Evolutionary conservation across 2,797 vertebrate genomes (phyloP).

Genomic region (Meda fulgida): DNA sequence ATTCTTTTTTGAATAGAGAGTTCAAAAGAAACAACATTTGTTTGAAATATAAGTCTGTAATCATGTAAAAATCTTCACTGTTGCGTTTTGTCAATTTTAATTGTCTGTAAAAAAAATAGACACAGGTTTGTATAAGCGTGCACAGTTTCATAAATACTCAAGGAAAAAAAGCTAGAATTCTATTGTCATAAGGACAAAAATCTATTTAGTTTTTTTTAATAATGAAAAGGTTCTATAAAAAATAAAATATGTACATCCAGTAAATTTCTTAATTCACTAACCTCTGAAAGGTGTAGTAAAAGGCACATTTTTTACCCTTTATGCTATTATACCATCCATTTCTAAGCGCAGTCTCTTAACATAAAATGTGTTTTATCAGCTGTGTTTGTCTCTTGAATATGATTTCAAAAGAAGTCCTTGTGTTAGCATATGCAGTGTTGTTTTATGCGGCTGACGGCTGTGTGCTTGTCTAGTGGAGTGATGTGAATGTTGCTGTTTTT

Average conservation of each 20-base stretch:
- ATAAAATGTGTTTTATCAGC: constrained; percentile 21
- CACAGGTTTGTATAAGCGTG: background rate
- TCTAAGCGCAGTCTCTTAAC: background rate
- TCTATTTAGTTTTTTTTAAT: background rate
- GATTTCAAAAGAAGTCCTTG: constrained; percentile 32
- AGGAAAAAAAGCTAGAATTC: background rate
- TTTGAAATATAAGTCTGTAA: background rate
- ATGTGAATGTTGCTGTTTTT: constrained; percentile 20
- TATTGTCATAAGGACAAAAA: background rate
- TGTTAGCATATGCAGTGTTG: constrained; percentile 24
- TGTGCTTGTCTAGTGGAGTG: constrained; percentile 7
- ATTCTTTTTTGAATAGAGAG: background rate
- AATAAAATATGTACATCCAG: background rate
- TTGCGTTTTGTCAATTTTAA: background rate
- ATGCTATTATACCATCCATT: background rate
- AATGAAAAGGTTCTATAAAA: background rate
- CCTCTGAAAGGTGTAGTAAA: too few species aligned
- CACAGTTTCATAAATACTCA: background rate
- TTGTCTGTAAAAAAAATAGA: background rate
- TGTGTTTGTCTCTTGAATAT: background rate
- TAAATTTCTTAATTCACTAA: background rate
- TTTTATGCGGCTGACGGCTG: constrained; percentile 8
- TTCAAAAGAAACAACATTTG: background rate
- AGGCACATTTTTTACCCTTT: background rate
- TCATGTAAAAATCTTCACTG: background rate